Evolutionary conservation across 2,888 invertebrate genomes (phyloP).

Genomic region (Baronia brevicornis): DNA sequence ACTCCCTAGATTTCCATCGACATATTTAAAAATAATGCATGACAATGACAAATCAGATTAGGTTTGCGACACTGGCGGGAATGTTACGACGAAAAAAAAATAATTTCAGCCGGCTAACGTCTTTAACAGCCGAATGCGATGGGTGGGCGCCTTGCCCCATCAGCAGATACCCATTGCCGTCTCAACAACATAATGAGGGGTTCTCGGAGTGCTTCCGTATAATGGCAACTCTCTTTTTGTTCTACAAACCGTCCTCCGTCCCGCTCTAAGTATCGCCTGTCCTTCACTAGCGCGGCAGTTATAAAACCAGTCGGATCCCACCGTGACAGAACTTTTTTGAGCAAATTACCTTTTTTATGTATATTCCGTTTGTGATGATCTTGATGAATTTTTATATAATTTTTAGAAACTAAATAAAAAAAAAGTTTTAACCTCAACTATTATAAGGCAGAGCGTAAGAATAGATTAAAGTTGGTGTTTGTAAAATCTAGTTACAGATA

Average conservation of each 20-base stretch:
- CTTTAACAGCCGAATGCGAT: slow-evolving; percentile 2
- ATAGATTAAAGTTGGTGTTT: no score
- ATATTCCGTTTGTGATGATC: no score
- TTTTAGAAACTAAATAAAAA: no score
- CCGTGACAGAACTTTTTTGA: not conserved
- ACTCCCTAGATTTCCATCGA: no score
- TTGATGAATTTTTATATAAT: no score
- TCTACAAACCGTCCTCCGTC: slow-evolving; percentile 23
- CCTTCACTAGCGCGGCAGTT: slow-evolving; percentile 10
- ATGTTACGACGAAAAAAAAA: no score
- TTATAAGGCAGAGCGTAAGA: no score
- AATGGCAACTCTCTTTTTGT: slow-evolving; percentile 29
- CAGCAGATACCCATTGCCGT: slow-evolving; percentile 16
- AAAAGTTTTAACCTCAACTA: no score
- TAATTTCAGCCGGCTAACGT: not conserved
- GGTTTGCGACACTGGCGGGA: no score
- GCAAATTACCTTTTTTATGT: not conserved
- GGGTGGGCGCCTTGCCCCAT: slow-evolving; percentile 17
- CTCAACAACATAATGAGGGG: slow-evolving; percentile 35
- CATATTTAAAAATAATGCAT: no score
- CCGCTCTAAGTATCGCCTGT: slow-evolving; percentile 15
- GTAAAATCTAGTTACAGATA: no score
- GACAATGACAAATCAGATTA: no score
- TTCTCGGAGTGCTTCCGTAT: slow-evolving; percentile 28
- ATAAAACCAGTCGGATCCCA: not conserved